Base-by-base conservation (phyloP, 2,888 invertebrate genomes). In the Troides oblongomaculatus region DNA sequence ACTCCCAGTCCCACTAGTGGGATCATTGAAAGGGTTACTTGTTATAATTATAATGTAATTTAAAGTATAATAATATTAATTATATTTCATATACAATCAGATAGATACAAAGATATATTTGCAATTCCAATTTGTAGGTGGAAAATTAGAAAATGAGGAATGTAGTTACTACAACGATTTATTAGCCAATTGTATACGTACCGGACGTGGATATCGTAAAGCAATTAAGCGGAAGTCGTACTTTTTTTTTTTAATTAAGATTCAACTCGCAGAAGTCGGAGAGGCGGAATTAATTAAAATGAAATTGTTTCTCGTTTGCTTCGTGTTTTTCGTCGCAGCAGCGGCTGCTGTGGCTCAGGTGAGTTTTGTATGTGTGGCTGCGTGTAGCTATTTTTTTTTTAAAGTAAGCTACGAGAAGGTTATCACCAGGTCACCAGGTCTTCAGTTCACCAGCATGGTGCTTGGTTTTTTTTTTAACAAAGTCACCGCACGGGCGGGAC, bases 281-380 rank as follows among this genome's bases (percentile, higher is more conserved):
- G 25, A 5, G 23, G 30, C 0, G n/a, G 12, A 23, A 60, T 62
- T 62, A 50, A 50, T 64, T 59, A 74, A 69, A 72, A 75, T 75
- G 74, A 72, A 70, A 71, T 78, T 83, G 63, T 74, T 81, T 75
- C 71, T 81, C 68, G 70, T 81, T 64, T 79, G 76, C 73, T 66
- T 78, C 73, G 72, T 82, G 66, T 72, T 83, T 10, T 61, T 72
- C 30, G 59, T 82, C 18, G 68, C 74, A 5, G 25, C 73, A 14
- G 79, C 75, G 50, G 71, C 73, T 36, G 77, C 80, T 30, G 74
- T 71, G 50, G 84, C 87, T 12, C 87, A 87, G 84, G 87, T 86
- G 79, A 77, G 70, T 56, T 59, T 62, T 18, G 12, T 25, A 10
- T 58, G 57, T 18, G 18, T n/a, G 3, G n/a, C 0, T 6, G 8